Base-by-base conservation (phyloP, 2,113 vertebrate species). In the Macquaria ambigua region DNA sequence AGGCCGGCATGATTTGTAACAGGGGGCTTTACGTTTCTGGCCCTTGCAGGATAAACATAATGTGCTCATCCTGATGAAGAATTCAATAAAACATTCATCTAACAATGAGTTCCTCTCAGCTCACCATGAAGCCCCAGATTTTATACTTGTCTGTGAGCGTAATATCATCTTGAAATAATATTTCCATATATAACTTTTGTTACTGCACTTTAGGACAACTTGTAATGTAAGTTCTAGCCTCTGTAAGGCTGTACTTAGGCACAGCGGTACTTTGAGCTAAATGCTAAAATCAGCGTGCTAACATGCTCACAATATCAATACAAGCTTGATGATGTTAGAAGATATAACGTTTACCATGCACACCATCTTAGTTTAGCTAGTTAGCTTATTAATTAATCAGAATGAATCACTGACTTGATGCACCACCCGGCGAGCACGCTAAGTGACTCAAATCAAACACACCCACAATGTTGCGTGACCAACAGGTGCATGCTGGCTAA, bases 1-100 rank as follows among this genome's bases (percentile, higher is more conserved):
- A 61, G 83, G 72, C 10, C 59, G 7, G 68, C 1, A 41, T 59
- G n/a, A 85, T 84, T 88, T 91, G 80, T 86, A 75, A 82, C 76
- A 52, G 28, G 31, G 20, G 53, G 53, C 80, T 61, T 83, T 77
- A 70, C 34, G 37, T 87, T 80, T 77, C 69, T 25, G 50, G 52
- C 46, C 23, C 62, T n/a, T 25, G 46, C 43, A 21, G 73, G 46
- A 75, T 58, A 73, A 85, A 90, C 50, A 55, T 39, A 34, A 69
- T 56, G 66, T 71, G 25, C 37, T 70, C 14, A 37, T 79, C 39
- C 39, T 46, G 16, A 59, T 77, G 50, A 55, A 59, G n/a, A 25
- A 21, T 28, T 64, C n/a, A 56, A 39, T 50, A 70, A 31, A 69
- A 55, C 50, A 64, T 41, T 20, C n/a, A 20, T 70, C 61, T 43